These are phyloP conservation scores for Hiodon alosoides DNA, from an alignment of 2,113 vertebrate species.

Conservation along the genomic window DNA sequence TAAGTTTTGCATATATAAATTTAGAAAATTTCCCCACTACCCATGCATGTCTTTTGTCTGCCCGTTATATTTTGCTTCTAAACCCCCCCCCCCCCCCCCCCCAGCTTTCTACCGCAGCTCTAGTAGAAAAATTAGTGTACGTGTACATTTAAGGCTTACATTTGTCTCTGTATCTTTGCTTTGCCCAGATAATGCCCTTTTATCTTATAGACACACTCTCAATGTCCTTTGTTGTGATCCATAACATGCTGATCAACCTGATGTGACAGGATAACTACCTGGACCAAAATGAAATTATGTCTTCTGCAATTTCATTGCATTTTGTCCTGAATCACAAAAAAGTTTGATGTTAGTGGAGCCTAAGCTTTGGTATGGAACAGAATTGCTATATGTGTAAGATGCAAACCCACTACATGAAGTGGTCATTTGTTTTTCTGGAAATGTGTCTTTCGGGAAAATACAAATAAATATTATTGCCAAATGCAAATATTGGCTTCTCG, in stretches of 20 bases:
- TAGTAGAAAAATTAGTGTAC: conserved; percentile 7
- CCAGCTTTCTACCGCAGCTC: conserved; percentile 27
- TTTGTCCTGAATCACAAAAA: not conserved
- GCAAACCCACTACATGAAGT: conserved; percentile 41
- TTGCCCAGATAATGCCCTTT: no score
- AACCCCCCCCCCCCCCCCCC: conserved; percentile 49
- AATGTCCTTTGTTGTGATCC: not conserved
- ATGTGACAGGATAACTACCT: conserved; percentile 17
- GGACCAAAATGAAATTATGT: conserved; percentile 22
- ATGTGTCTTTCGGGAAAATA: conserved; percentile 50
- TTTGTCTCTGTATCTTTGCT: not conserved
- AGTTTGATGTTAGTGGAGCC: not conserved
- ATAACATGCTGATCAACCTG: conserved; percentile 1
- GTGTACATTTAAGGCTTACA: not conserved
- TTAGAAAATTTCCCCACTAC: no score
- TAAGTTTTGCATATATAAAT: no score
- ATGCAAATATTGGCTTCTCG: not conserved
- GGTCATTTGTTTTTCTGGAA: conserved; percentile 49
- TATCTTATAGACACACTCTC: no score
- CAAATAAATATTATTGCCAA: conserved; percentile 59
- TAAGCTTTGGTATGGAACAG: not conserved
- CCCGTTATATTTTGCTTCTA: no score
- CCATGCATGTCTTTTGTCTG: no score
- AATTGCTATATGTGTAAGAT: conserved; percentile 29
- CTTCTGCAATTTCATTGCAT: conserved; percentile 8